Conservation (phyloP, 2,113 vertebrate genomes). For the Romanogobio albipinnatus region DNA sequence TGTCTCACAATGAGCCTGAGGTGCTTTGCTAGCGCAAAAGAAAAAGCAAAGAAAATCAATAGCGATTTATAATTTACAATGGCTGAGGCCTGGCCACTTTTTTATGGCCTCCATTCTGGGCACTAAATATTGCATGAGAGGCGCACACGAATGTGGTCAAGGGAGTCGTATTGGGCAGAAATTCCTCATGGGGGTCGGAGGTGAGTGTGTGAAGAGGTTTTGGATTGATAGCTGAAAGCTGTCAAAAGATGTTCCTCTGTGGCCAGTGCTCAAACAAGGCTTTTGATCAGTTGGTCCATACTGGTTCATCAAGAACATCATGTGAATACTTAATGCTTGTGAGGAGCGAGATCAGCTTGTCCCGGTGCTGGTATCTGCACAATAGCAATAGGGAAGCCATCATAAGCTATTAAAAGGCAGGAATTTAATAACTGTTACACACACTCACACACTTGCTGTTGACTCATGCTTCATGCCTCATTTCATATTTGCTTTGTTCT, state of each 20-base stretch:
- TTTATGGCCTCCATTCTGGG: slow-evolving; percentile 96
- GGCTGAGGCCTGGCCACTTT: slow-evolving; percentile 92
- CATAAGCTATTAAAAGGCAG: neutral
- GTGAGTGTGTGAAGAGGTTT: slow-evolving; percentile 21
- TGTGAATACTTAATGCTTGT: neutral
- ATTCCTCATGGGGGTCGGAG: neutral
- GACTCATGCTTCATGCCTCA: neutral
- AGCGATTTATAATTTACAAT: slow-evolving; percentile 99
- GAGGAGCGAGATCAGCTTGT: neutral
- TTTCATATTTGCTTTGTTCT: slow-evolving; percentile 23
- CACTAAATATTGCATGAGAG: slow-evolving; percentile 99
- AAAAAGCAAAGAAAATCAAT: slow-evolving; percentile 91
- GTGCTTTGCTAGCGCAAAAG: slow-evolving; percentile 82
- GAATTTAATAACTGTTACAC: neutral
- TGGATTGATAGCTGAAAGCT: slow-evolving; percentile 33
- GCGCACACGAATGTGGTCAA: slow-evolving; percentile 69
- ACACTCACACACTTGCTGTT: neutral
- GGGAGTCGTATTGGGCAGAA: neutral
- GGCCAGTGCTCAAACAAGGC: neutral
- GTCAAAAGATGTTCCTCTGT: slow-evolving; percentile 8
- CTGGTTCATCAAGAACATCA: slow-evolving; percentile 27
- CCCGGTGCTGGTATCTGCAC: neutral
- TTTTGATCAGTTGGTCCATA: slow-evolving; percentile 16
- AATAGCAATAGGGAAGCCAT: neutral
- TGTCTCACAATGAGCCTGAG: slow-evolving; percentile 87